phyloP scores from a whole-genome alignment of 1,140 invertebrate genomes.

The Pogonomyrmex barbatus region DNA sequence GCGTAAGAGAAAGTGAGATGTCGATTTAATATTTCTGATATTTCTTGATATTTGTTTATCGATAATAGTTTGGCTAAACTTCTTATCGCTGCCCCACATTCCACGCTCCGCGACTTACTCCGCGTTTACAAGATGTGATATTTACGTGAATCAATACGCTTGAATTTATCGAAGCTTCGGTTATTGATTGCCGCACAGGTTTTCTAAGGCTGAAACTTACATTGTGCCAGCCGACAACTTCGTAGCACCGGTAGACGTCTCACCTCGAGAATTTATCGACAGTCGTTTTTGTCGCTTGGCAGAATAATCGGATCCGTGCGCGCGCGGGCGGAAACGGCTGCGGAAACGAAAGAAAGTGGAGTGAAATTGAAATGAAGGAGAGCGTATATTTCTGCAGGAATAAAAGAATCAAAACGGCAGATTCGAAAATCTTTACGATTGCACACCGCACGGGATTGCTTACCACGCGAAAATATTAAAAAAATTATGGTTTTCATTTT shows the following conservation, averaged over 20 bases:
- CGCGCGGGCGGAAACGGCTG: slow-evolving; percentile 63
- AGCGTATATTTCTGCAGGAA: neutral
- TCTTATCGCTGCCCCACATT: neutral
- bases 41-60: neutral
- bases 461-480: neutral
- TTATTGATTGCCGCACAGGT: slow-evolving; percentile 24
- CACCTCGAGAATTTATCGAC: slow-evolving; percentile 67
- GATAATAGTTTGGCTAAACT: neutral
- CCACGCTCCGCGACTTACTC: neutral
- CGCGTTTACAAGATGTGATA: slow-evolving; percentile 32
- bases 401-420: neutral
- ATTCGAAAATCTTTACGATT: neutral
- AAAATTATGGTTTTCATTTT: neutral
- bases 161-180: slow-evolving; percentile 42
- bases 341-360: slow-evolving; percentile 73
- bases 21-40: neutral
- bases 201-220: slow-evolving; percentile 21
- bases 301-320: slow-evolving; percentile 62
- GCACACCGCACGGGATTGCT: neutral
- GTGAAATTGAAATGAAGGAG: slow-evolving; percentile 69
- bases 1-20: neutral
- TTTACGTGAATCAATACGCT: slow-evolving; percentile 42
- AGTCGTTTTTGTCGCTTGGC: slow-evolving; percentile 62
- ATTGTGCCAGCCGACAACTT: slow-evolving; percentile 42
- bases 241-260: slow-evolving; percentile 1